Evolutionary conservation across 2,797 vertebrate species (phyloP), one percentile per base, ranked within the genome.

Genomic region (Pseudomugil tenellus): DNA sequence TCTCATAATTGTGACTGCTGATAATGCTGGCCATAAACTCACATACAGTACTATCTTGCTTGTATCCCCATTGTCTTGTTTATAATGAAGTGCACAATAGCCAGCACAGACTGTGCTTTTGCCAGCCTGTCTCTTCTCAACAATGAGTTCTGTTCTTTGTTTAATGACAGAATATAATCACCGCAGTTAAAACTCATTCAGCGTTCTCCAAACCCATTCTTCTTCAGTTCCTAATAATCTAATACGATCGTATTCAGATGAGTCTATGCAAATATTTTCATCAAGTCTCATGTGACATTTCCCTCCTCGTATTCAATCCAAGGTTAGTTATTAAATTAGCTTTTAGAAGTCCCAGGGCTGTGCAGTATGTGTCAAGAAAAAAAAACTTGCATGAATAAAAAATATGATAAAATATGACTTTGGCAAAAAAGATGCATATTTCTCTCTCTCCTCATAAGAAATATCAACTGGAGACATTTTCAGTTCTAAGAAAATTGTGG

Each of bases 241-340:
- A 65, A 57, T 35, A 23, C 29, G 28, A 82, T 84, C 60, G 63
- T 64, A 81, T 76, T 67, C 32, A 77, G 29, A 67, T 71, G 54
- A 60, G 62, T 39, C 35, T 55, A 74, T 79, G 75, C 70, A 84
- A 84, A 89, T 81, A 63, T 76, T 76, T 72, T 61, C 69, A 81
- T 75, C 35, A 35, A 29, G 23, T 31, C 55, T 56, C 63, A 29
- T 49, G 41, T 81, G 76, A 72, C 70, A 60, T 73, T 72, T 80
- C 64, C 39, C 41, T 73, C 29, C 53, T 72, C 56, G 46, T 25
- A 52, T 68, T 72, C 14, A 60, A 63, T 65, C 28, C 23, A 69
- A 60, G 65, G 41, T 75, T 65, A 23, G 70, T 12, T 6, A 53
- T 80, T 35, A 77, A 74, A 79, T 84, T 70, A 78, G 52, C 58